Evolutionary conservation across 2,888 invertebrate species (phyloP).

Genomic region (Nowickia ferox): DNA sequence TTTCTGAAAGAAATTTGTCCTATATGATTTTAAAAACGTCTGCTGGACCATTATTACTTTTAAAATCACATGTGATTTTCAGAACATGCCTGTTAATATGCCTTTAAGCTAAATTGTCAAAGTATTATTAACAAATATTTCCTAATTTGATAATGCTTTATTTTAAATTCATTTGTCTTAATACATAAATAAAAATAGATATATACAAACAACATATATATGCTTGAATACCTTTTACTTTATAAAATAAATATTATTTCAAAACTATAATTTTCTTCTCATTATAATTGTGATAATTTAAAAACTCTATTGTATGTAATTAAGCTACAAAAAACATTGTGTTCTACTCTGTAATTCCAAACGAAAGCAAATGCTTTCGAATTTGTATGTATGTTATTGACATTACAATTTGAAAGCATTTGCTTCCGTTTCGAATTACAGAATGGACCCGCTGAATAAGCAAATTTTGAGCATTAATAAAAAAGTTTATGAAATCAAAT

Average conservation of each 20-base stretch:
- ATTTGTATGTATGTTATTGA: too few relatives aligned
- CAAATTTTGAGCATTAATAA: constrained; percentile 13
- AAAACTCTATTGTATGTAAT: background rate
- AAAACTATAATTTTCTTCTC: background rate
- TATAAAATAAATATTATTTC: constrained; percentile 13
- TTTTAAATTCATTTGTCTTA: constrained; percentile 31
- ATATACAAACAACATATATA: background rate
- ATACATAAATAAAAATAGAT: constrained; percentile 23
- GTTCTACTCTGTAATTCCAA: too few relatives aligned
- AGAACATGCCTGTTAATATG: too few relatives aligned
- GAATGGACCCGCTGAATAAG: background rate
- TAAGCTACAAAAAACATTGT: background rate
- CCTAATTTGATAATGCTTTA: background rate
- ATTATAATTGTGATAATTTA: constrained; percentile 54
- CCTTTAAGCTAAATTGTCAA: constrained; percentile 40
- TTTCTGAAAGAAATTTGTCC: too few relatives aligned
- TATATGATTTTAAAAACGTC: too few relatives aligned
- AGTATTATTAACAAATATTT: constrained; percentile 51
- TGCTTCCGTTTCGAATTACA: too few relatives aligned
- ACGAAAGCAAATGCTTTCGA: too few relatives aligned
- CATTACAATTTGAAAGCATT: too few relatives aligned
- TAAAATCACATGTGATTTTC: too few relatives aligned
- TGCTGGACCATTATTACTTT: too few relatives aligned
- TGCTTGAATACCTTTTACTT: constrained; percentile 26
- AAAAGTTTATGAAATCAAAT: background rate